Percentiles rank a stretch among this genome's conserved stretches.
Conservation (phyloP, 1,140 invertebrate species). For the Protaetia brevitarsis region DNA sequence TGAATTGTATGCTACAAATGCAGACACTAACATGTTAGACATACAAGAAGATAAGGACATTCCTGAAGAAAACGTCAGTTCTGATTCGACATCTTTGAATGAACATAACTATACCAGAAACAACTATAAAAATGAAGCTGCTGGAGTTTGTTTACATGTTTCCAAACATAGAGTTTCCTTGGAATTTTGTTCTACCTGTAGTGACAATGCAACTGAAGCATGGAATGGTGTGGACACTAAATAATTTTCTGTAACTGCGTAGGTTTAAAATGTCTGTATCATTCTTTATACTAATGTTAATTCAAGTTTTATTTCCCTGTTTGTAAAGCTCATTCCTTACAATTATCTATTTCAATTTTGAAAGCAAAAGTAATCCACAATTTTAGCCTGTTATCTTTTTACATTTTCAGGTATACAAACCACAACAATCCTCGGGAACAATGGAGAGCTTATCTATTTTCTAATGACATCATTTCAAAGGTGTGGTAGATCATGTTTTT, state of each 20-base stretch:
- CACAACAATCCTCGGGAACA: background rate
- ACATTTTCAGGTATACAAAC: slow-evolving; percentile 16
- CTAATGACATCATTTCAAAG: slow-evolving; percentile 17
- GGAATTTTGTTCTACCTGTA: slow-evolving; percentile 54
- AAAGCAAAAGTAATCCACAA: background rate
- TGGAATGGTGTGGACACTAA: slow-evolving; percentile 29
- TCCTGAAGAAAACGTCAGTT: background rate
- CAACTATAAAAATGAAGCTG: slow-evolving; percentile 29
- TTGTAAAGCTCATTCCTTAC: slow-evolving; percentile 29
- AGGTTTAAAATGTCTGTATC: slow-evolving; percentile 31
- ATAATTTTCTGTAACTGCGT: background rate
- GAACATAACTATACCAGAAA: slow-evolving; percentile 38
- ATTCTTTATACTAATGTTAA: slow-evolving; percentile 8
- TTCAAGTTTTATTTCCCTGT: slow-evolving; percentile 4
- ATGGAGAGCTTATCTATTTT: slow-evolving; percentile 14
- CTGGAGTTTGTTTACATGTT: slow-evolving; percentile 56
- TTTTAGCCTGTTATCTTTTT: slow-evolving; percentile 24
- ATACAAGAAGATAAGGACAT: background rate
- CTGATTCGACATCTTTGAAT: slow-evolving; percentile 2
- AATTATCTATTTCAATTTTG: slow-evolving; percentile 16
- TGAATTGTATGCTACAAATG: background rate
- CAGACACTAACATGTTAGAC: background rate
- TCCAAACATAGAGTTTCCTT: slow-evolving; percentile 54
- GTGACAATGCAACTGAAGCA: slow-evolving; percentile 40
- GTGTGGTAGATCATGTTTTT: slow-evolving; percentile 26